These are phyloP conservation scores for Mactromeris polynyma DNA, from an alignment of 2,888 invertebrate genomes.

Conservation along the genomic window DNA sequence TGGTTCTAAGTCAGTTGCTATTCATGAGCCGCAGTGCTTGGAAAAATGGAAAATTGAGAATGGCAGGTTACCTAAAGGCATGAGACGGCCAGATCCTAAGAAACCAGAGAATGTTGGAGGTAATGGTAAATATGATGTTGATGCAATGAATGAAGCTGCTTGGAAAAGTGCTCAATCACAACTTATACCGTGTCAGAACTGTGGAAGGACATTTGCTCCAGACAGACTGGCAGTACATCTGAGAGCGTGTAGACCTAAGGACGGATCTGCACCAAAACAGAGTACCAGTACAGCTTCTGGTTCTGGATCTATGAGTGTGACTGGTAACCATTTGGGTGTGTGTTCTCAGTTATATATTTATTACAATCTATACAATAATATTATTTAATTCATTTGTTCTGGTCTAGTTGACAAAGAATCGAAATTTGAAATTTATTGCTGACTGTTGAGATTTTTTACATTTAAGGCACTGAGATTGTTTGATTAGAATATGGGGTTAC, in stretches of 20 bases:
- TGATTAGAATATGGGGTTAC: no score
- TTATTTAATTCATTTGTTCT: no score
- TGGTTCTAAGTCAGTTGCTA: constrained; percentile 90
- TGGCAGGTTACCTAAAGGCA: constrained; percentile 89
- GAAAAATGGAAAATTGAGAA: constrained; percentile 90
- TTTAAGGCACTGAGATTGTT: no score
- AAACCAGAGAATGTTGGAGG: constrained; percentile 88
- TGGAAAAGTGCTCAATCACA: constrained; percentile 89
- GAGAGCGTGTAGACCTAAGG: constrained; percentile 88
- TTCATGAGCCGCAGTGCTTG: constrained; percentile 91
- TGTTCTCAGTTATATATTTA: background rate
- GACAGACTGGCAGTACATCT: constrained; percentile 90
- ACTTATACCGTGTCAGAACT: constrained; percentile 87
- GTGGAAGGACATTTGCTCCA: constrained; percentile 91
- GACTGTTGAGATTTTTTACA: no score
- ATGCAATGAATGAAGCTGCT: constrained; percentile 88
- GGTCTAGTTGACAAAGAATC: no score
- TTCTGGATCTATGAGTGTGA: constrained; percentile 18
- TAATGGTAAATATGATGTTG: constrained; percentile 86
- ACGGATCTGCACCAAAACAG: constrained; percentile 50
- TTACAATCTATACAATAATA: no score
- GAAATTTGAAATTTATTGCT: no score
- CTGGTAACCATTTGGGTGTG: constrained; percentile 9
- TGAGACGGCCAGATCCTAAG: constrained; percentile 89
- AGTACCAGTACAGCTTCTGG: background rate